These are phyloP conservation scores for Aphelenchoides besseyi DNA, from an alignment of 1,140 invertebrate species.

Conservation along the genomic window DNA sequence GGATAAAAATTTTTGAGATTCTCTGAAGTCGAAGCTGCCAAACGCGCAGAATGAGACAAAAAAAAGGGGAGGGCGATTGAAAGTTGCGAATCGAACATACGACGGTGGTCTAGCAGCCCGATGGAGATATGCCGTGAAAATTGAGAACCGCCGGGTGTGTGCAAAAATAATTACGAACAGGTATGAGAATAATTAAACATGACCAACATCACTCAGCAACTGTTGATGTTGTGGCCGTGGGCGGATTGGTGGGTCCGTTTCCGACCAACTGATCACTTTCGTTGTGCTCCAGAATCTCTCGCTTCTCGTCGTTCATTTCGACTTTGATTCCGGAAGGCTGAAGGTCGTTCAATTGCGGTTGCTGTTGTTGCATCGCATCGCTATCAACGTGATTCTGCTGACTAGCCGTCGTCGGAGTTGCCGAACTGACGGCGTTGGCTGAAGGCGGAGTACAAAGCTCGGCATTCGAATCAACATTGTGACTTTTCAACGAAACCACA, in stretches of 20 bases:
- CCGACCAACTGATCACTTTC: neutral
- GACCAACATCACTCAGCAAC: slow-evolving; percentile 13
- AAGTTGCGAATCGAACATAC: neutral
- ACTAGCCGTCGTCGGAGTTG: slow-evolving; percentile 2
- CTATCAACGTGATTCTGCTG: neutral
- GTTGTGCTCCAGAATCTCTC: neutral
- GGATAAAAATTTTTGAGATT: neutral
- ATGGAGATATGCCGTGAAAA: neutral
- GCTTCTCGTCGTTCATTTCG: slow-evolving; percentile 1
- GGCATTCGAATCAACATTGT: neutral
- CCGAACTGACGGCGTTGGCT: slow-evolving; percentile 9
- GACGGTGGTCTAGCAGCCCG: neutral
- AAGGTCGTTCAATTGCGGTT: neutral
- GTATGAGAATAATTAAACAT: neutral
- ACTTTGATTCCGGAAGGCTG: neutral
- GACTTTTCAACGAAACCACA: slow-evolving; percentile 5
- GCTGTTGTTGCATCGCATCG: neutral
- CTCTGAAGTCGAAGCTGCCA: slow-evolving; percentile 7
- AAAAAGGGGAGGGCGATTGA: neutral
- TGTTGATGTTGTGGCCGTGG: neutral
- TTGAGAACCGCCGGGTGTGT: neutral
- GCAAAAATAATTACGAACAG: neutral
- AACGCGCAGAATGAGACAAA: neutral
- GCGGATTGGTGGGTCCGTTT: neutral
- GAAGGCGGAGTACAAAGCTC: neutral